Conservation (phyloP, 1,140 invertebrate genomes). For the Xylocopa sonorina region DNA sequence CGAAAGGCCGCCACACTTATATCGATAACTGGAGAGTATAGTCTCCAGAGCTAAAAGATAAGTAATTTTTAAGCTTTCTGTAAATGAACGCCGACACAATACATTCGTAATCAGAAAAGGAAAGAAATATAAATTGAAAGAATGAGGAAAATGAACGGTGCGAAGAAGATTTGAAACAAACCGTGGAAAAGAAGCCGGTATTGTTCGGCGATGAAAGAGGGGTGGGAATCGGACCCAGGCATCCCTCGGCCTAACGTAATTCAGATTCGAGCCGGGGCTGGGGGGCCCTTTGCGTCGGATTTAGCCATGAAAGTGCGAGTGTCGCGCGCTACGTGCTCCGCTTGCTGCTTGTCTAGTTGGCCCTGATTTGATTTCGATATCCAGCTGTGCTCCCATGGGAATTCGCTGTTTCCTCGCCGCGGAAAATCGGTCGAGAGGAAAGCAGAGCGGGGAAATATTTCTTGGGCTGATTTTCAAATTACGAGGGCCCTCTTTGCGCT, state of each 20-base stretch:
- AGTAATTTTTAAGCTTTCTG: no score
- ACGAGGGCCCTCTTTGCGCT: constrained; percentile 1
- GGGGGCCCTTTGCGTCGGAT: not conserved
- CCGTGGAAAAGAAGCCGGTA: not conserved
- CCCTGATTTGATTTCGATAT: constrained; percentile 49
- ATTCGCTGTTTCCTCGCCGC: not conserved
- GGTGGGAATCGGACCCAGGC: not conserved
- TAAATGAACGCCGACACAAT: no score
- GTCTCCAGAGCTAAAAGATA: no score
- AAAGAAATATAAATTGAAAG: no score
- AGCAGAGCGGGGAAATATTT: constrained; percentile 6
- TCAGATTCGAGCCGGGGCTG: not conserved
- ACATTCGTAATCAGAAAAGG: not conserved
- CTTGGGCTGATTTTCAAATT: constrained; percentile 2
- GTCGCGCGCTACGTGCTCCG: constrained; percentile 30
- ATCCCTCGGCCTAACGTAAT: constrained; percentile 8
- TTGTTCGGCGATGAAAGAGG: not conserved
- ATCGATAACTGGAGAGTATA: no score
- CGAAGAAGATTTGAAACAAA: not conserved
- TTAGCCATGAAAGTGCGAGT: constrained; percentile 14
- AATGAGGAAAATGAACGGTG: not conserved
- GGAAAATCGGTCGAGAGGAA: constrained; percentile 3
- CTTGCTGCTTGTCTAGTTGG: constrained; percentile 34
- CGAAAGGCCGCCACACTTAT: no score
- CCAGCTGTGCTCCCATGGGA: constrained; percentile 10